Evolutionary conservation across 1,140 invertebrate genomes (phyloP), one percentile per base, ranked within the genome.

Genomic region (Aphaenogaster ashmeadi): DNA sequence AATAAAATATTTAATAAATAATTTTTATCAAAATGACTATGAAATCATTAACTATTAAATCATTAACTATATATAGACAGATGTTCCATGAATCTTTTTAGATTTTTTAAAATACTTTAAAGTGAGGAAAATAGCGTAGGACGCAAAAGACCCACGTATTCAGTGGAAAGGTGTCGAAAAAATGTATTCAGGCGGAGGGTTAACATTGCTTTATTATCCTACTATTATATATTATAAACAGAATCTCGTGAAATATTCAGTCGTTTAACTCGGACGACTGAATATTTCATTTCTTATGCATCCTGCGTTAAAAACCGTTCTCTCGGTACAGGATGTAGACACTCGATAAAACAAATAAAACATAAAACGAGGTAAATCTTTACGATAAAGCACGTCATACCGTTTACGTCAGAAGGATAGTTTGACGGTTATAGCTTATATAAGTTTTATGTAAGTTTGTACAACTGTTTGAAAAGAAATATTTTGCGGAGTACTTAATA

Each of bases 281-380:
- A 79, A 80, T 56, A 81, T 81, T 69, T 69, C 11, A 27, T 80
- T 62, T 3, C 5, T 67, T 38, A 67, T 52, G 9, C 44, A 33
- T 78, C 4, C 5, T 44, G 5, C 13, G 8, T 54, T 69, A 8
- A 69, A 69, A 81, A 67, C 21, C 2, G n/a, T 67, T 52, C n/a
- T 21, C 47, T 66, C 36, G 7, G 41, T 80, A 62, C 6, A 21
- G 27, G 8, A 2, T 27, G 27, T 7, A 56, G 1, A 38, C 15
- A 67, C 64, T 21, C 41, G 27, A 78, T 66, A 64, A 81, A 81
- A 69, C 36, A 81, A 54, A 50, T 33, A 56, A 13, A 44, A 44
- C 36, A 38, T 41, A 6, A 79, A 47, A 15, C 47, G n/a, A 27
- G 38, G 2, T 80, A 56, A 67, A 80, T 67, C n/a, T 67, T 80